These are phyloP conservation scores for Xyrichtys novacula DNA, from an alignment of 2,797 vertebrate genomes.

Conservation along the genomic window DNA sequence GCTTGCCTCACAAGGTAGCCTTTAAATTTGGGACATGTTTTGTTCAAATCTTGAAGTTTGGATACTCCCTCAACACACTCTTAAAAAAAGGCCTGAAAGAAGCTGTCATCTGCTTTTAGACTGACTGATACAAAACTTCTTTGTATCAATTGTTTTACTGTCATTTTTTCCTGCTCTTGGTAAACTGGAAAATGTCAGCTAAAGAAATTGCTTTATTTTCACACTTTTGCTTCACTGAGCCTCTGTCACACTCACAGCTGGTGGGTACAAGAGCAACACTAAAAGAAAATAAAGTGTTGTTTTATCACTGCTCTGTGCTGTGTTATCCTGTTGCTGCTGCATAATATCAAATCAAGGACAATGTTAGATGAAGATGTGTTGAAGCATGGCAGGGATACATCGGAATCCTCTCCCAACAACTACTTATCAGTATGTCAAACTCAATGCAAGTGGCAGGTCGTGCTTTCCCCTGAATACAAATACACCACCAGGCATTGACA, in stretches of 20 bases:
- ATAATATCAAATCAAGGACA: neutral
- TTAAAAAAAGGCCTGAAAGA: neutral
- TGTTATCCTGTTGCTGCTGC: neutral
- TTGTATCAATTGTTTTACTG: neutral
- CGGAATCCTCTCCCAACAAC: too few relatives aligned
- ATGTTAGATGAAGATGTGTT: neutral
- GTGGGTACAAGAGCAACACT: neutral
- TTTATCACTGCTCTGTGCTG: neutral
- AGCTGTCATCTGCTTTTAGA: neutral
- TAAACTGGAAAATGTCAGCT: neutral
- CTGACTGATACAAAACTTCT: neutral
- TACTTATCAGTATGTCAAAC: too few relatives aligned
- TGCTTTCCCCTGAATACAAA: too few relatives aligned
- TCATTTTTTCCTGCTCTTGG: neutral
- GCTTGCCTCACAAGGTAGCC: neutral
- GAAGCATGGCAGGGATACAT: neutral
- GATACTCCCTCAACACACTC: neutral
- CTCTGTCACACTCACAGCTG: slow-evolving; percentile 12
- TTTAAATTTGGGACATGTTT: slow-evolving; percentile 1
- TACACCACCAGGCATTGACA: too few relatives aligned
- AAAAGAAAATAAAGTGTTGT: neutral
- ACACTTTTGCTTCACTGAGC: slow-evolving; percentile 23
- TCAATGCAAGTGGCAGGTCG: too few relatives aligned
- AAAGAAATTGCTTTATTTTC: slow-evolving; percentile 15
- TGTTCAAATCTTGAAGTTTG: neutral